Evolutionary conservation across 2,888 invertebrate genomes (phyloP).

Genomic region (Trissoscelio sp.): DNA sequence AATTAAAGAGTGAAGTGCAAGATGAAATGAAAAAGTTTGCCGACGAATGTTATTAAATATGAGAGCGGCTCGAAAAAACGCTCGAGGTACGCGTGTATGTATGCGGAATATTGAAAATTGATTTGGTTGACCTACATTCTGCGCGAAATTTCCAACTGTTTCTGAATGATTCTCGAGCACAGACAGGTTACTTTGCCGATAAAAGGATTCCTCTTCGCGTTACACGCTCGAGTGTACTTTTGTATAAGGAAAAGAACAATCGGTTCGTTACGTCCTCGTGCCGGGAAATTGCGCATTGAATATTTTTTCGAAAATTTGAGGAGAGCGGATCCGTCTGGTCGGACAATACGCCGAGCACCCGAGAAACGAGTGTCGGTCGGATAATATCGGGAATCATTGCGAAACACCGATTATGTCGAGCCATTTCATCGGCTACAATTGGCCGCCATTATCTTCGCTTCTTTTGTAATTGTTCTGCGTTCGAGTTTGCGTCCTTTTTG

Average conservation of each 20-base stretch:
- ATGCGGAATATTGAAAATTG: conserved; percentile 40
- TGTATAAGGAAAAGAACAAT: conserved; percentile 68
- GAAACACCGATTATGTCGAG: conserved; percentile 37
- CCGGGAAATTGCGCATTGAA: conserved; percentile 66
- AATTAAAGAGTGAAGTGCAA: conserved; percentile 30
- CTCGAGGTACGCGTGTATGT: conserved; percentile 11
- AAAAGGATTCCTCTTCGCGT: conserved; percentile 56
- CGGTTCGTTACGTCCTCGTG: conserved; percentile 69
- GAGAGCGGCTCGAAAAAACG: conserved; percentile 1
- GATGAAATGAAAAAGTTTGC: conserved; percentile 36
- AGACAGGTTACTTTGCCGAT: conserved; percentile 63
- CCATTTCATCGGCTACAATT: conserved; percentile 22
- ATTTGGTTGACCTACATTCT: conserved; percentile 60
- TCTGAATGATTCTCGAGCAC: conserved; percentile 49
- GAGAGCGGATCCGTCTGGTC: conserved; percentile 28
- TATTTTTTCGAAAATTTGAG: conserved; percentile 60
- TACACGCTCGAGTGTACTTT: conserved; percentile 61
- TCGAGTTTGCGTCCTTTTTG: conserved; percentile 12
- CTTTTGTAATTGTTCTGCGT: conserved; percentile 29
- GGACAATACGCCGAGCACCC: conserved; percentile 39
- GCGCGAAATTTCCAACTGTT: conserved; percentile 48
- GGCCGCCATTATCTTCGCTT: conserved; percentile 25
- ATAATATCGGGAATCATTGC: conserved; percentile 50
- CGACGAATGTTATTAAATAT: conserved; percentile 49
- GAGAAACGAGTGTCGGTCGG: conserved; percentile 24